Base-by-base conservation (phyloP, 2,888 invertebrate species). In the Zhuqinia jingwanae region DNA sequence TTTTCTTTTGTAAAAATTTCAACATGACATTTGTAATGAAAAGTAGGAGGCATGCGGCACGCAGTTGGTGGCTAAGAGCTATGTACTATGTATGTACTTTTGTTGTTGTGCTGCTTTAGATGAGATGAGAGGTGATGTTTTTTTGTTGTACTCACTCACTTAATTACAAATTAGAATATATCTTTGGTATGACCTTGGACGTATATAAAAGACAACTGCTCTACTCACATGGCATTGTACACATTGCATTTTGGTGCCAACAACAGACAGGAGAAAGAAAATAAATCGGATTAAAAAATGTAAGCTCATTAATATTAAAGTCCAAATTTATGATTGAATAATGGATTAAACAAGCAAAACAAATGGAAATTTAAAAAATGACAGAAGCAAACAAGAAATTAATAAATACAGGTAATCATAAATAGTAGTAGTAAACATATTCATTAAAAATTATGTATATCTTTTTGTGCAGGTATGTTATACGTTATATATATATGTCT, bases 111-210 rank as follows among this genome's bases (percentile, higher is more conserved):
- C 36, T 36, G 36, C 36, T 36, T 36, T 36, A 6, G 36, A 8
- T 36, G 36, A 8, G 3, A 36, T 36, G 36, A n/a, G 36, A 6
- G 36, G 36, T 36, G 36, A n/a, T n/a, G 36, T 36, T 8, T 36
- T 36, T 36, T 3, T 36, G 8, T 6, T 36, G 36, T 36, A 36
- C 8, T 42, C 42, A 11, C 47, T 45, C 27, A 45, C 1, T 70
- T 70, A 70, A 70, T 70, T 70, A 47, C 47, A 70, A n/a, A n/a
- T n/a, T n/a, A n/a, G n/a, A n/a, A n/a, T n/a, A 70, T 70, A 45
- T 70, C 70, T 70, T 70, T 70, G 47, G 47, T 47, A 70, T 70
- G 47, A 47, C 70, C 70, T 70, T 70, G 70, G 70, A 15, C 47
- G n/a, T n/a, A 47, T 50, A 47, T 6, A 47, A 45, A 70, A 70